These are phyloP conservation scores for Cichladusa arquata DNA, from an alignment of 2,113 vertebrate species.

Conservation along the genomic window DNA sequence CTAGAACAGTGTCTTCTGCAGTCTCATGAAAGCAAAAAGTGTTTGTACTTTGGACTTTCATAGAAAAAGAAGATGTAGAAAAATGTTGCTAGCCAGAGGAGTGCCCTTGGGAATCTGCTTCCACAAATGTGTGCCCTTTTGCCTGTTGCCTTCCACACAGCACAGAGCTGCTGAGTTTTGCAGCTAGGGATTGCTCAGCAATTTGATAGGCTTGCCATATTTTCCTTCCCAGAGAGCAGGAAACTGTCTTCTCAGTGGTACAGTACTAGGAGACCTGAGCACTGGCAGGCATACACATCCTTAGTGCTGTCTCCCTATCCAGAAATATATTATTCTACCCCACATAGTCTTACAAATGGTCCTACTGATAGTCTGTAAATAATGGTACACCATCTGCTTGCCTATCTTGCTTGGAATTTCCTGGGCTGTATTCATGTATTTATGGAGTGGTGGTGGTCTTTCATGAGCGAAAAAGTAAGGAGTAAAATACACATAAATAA, in stretches of 20 bases:
- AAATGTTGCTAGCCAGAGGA: background rate
- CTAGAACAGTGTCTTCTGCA: background rate
- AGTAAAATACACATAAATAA: background rate
- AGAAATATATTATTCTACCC: background rate
- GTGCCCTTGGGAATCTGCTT: background rate
- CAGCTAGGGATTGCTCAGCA: background rate
- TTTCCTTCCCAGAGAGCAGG: background rate
- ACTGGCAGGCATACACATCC: background rate
- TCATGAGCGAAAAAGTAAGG: background rate
- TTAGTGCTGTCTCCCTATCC: background rate
- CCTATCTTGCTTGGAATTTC: background rate
- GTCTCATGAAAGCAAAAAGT: background rate
- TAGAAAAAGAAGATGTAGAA: background rate
- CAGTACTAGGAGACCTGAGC: background rate
- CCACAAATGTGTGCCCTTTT: background rate
- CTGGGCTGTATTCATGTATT: background rate
- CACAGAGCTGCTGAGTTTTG: background rate
- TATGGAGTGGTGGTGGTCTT: background rate
- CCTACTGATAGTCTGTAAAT: background rate
- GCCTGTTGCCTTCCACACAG: background rate
- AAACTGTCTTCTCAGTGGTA: background rate
- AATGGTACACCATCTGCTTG: background rate
- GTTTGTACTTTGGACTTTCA: background rate
- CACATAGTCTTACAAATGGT: background rate
- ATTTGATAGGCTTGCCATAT: background rate